Conservation (phyloP, 2,797 vertebrate genomes). For the Etheostoma perlongum region DNA sequence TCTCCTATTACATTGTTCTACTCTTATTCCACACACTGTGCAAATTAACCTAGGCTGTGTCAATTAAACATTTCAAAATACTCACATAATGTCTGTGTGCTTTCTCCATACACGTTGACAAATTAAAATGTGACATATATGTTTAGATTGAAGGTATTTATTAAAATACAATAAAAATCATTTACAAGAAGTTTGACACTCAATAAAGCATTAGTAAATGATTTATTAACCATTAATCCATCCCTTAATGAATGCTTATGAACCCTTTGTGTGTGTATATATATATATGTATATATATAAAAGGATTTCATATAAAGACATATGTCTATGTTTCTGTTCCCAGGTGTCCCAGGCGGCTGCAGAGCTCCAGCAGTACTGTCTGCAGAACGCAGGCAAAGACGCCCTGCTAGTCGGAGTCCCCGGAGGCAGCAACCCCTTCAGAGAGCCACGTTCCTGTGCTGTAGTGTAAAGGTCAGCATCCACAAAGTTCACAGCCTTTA, state of each 20-base stretch:
- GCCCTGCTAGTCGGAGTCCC: conserved; percentile 93
- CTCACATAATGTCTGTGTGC: too few species aligned
- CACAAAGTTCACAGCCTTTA: neutral
- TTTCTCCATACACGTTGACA: neutral
- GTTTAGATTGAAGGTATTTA: neutral
- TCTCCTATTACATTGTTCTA: neutral
- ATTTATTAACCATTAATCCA: neutral
- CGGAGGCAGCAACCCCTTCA: conserved; percentile 95
- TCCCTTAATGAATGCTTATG: neutral
- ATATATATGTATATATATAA: too few species aligned
- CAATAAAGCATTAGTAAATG: neutral
- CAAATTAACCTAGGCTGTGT: too few species aligned
- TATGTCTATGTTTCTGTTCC: conserved; percentile 3
- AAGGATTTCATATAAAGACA: neutral
- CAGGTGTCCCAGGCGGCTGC: conserved; percentile 97
- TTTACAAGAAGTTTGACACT: neutral
- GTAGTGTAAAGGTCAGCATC: conserved; percentile 86
- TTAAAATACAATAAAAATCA: neutral
- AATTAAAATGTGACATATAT: neutral
- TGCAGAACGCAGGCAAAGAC: conserved; percentile 96
- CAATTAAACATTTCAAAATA: too few species aligned
- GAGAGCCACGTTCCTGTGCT: conserved; percentile 93
- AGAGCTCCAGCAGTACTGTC: conserved; percentile 96
- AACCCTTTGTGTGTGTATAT: neutral
- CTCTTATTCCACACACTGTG: neutral